Percentiles rank a stretch among this genome's conserved stretches.
These are phyloP conservation scores for Smutsia gigantea DNA, from an alignment of 2,797 vertebrate genomes.

Conservation along the genomic window DNA sequence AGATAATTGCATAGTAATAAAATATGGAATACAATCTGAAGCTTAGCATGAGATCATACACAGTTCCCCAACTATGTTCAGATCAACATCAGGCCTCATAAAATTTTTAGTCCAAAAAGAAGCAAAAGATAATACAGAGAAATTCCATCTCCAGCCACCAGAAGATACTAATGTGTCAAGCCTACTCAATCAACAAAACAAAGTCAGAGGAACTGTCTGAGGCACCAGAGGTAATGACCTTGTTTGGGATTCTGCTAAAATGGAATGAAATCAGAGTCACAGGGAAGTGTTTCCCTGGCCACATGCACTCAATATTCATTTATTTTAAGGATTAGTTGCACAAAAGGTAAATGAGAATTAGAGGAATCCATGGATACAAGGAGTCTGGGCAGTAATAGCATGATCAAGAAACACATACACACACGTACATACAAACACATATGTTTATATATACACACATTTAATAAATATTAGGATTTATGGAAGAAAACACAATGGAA, in stretches of 20 bases:
- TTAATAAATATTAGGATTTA: slow-evolving; percentile 57
- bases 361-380: slow-evolving; percentile 71
- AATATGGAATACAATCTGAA: neutral
- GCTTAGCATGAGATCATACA: neutral
- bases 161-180: neutral
- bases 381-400: slow-evolving; percentile 64
- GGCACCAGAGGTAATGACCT: neutral
- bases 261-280: neutral
- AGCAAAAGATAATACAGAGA: neutral
- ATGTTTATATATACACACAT: neutral
- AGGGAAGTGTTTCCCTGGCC: slow-evolving; percentile 44
- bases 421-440: slow-evolving; percentile 53
- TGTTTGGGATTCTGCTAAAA: neutral
- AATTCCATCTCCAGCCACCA: neutral
- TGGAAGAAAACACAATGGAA: slow-evolving; percentile 70
- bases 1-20: neutral
- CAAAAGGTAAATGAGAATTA: slow-evolving; percentile 75
- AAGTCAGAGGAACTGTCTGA: neutral
- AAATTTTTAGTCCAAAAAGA: neutral
- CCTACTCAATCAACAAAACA: neutral
- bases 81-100: neutral
- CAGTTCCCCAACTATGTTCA: neutral
- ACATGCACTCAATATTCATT: slow-evolving; percentile 79
- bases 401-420: slow-evolving; percentile 53
- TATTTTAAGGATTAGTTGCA: slow-evolving; percentile 78